Conservation (phyloP, 2,888 invertebrate genomes). For the Agrochola lota region DNA sequence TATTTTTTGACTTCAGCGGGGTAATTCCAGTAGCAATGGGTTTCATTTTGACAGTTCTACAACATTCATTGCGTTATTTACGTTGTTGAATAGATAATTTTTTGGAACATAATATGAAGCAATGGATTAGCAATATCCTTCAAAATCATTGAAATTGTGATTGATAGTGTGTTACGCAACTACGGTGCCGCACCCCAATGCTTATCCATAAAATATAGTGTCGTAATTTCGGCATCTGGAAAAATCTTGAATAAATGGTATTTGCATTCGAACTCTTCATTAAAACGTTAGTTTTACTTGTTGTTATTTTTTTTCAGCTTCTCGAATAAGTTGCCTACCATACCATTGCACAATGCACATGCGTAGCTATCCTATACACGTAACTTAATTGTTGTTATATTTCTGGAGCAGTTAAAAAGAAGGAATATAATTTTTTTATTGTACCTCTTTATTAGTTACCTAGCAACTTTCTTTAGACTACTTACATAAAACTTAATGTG, state of each 20-base stretch:
- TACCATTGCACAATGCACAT: no score
- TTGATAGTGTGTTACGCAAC: no score
- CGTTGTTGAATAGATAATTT: no score
- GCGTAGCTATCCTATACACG: background rate
- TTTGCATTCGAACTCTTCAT: background rate
- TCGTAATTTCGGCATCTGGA: background rate
- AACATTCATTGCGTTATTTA: no score
- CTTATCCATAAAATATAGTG: background rate
- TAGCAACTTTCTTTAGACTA: slow-evolving; percentile 2
- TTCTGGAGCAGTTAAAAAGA: background rate
- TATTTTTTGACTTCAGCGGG: no score
- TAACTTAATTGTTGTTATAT: background rate
- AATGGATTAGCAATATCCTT: no score
- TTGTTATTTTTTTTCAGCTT: background rate
- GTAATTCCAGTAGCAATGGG: no score
- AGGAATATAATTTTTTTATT: background rate
- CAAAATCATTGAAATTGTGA: no score
- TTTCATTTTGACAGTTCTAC: no score
- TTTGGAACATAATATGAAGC: no score
- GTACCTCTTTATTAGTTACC: slow-evolving; percentile 8
- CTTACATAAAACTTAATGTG: slow-evolving; percentile 41
- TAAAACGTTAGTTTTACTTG: background rate
- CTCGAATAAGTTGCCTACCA: background rate
- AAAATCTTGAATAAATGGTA: no score
- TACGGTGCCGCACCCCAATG: background rate